A percentile compares a stretch with the other conserved stretches of the same genome.
These are phyloP conservation scores for Coremacera marginata DNA, from an alignment of 2,888 invertebrate genomes.

Conservation along the genomic window DNA sequence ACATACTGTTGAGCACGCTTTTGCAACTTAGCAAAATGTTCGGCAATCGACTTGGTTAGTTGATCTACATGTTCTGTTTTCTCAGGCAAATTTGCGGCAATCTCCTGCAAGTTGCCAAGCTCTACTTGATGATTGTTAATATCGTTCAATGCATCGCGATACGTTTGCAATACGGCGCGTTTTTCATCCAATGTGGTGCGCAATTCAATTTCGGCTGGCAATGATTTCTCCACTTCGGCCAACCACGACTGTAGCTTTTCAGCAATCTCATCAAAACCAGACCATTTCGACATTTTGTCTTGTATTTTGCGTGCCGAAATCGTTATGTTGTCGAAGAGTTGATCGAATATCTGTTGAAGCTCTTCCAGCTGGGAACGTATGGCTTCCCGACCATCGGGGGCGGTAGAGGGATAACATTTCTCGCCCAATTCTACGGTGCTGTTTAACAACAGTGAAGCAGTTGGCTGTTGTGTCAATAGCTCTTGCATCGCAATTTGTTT, in stretches of 20 bases:
- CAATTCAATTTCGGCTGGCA: conserved; percentile 83
- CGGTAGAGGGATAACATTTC: conserved; percentile 87
- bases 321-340: conserved; percentile 83
- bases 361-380: conserved; percentile 87
- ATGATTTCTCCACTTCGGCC: conserved; percentile 78
- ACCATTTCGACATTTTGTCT: conserved; percentile 87
- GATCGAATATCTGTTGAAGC: conserved; percentile 85
- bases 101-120: conserved; percentile 83
- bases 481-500: conserved; percentile 81
- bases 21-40: conserved; percentile 80
- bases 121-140: conserved; percentile 88
- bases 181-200: conserved; percentile 93
- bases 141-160: conserved; percentile 85
- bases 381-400: conserved; percentile 87
- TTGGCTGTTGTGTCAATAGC: conserved; percentile 80
- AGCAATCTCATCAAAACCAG: conserved; percentile 88
- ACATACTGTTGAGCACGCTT: conserved; percentile 82
- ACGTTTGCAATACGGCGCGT: conserved; percentile 86
- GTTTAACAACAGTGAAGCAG: conserved; percentile 82
- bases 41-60: conserved; percentile 77
- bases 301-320: conserved; percentile 85
- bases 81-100: conserved; percentile 84
- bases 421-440: conserved; percentile 89
- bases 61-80: conserved; percentile 80
- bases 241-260: conserved; percentile 86